Evolutionary conservation across 2,797 vertebrate genomes (phyloP), one percentile per base, ranked within the genome.

Genomic region (Darevskia mixta): DNA sequence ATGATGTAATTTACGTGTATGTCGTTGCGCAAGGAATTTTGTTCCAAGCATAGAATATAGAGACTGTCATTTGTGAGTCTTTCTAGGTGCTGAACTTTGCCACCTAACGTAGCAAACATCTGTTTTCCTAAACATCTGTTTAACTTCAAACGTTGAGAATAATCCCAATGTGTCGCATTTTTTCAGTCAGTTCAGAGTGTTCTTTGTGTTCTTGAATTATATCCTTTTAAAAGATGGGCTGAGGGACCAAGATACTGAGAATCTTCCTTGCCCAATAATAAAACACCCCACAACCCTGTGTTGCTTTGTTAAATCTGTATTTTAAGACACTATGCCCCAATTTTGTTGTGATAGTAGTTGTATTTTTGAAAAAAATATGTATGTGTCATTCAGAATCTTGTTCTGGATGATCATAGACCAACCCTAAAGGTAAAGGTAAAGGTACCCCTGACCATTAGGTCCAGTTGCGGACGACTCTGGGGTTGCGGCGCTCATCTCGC

Each of bases 61-160:
- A 73, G 27, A 73, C 69, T 73, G 5, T 55, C 49, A 17, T 55
- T 72, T 58, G 23, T 1, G 27, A 29, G 1, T 45, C 71, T 35
- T 76, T 18, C 13, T 55, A 55, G 43, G 8, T 64, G 20, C 77
- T 86, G 32, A 79, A 55, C 11, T 79, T 79, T 71, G 66, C 23
- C 41, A 79, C 29, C 64, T 41, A 35, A 72, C 23, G 13, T 23
- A 55, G 32, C 25, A 61, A 80, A 80, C 69, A 81, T 87, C 79
- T 87, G 32, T 73, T 87, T 81, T 49, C 49, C 49, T 27, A 73
- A 87, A 64, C 69, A 87, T 80, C 67, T 80, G 78, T 72, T 87
- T 87, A n/a, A 85, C 38, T 76, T n/a, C 64, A 80, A 69, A 38
- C 38, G 25, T n/a, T 15, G 2, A 86, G 77, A 72, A 41, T 23